Percentiles rank a stretch among this genome's conserved stretches.
Evolutionary conservation across 1,140 invertebrate species (phyloP).

Genomic region (Drosophila setifemur): DNA sequence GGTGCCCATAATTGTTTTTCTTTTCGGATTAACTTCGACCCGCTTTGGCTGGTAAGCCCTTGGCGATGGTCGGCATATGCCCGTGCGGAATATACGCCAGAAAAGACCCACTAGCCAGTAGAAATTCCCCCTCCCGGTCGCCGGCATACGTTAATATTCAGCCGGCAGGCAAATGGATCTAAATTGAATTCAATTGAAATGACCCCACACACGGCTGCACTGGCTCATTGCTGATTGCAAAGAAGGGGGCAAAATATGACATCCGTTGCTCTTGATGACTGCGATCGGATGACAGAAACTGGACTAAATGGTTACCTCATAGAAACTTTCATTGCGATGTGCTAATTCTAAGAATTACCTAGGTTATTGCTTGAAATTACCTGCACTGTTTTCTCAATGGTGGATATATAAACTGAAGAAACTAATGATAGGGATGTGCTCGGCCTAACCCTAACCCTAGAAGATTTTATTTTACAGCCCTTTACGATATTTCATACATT

Average conservation of each 20-base stretch:
- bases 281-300: neutral
- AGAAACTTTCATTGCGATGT: too few relatives aligned
- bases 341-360: too few relatives aligned
- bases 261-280: slow-evolving; percentile 23
- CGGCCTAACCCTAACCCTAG: too few relatives aligned
- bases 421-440: too few relatives aligned
- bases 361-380: too few relatives aligned
- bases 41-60: slow-evolving; percentile 13
- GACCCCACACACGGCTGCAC: slow-evolving; percentile 63
- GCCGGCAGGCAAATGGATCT: slow-evolving; percentile 58
- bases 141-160: slow-evolving; percentile 20
- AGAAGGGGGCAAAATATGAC: slow-evolving; percentile 7
- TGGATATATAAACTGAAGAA: too few relatives aligned
- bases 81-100: slow-evolving; percentile 12
- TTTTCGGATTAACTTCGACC: slow-evolving; percentile 31
- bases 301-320: slow-evolving; percentile 1
- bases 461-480: too few relatives aligned
- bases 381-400: too few relatives aligned
- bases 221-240: neutral
- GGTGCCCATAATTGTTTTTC: slow-evolving; percentile 18
- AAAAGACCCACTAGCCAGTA: slow-evolving; percentile 12
- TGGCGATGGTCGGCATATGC: slow-evolving; percentile 23
- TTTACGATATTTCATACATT: too few relatives aligned
- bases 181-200: slow-evolving; percentile 82
- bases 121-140: too few relatives aligned